Conservation (phyloP, 2,888 invertebrate species). For the Trichogramma dendrolimi region DNA sequence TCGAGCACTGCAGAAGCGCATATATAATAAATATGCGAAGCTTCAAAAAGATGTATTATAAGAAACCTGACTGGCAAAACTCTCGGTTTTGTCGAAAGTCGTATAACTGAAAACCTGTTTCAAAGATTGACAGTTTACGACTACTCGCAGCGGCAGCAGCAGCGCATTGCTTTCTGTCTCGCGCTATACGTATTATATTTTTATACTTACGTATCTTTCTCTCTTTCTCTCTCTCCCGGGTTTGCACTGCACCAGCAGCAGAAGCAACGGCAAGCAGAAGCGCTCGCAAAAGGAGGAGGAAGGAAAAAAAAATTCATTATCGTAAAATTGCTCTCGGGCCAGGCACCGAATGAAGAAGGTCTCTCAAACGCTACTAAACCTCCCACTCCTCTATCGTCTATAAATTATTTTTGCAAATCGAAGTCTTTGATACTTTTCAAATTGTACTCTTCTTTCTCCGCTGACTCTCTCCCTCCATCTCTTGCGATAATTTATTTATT, state of each 20-base stretch:
- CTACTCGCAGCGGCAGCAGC: background rate
- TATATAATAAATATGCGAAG: no score
- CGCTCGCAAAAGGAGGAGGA: no score
- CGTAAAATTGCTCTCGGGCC: slow-evolving; percentile 28
- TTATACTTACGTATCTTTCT: slow-evolving; percentile 21
- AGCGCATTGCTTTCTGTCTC: no score
- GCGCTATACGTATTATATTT: no score
- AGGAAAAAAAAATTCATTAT: slow-evolving; percentile 29
- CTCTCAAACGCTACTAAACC: slow-evolving; percentile 7
- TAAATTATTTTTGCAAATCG: slow-evolving; percentile 31
- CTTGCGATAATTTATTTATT: no score
- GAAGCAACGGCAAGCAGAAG: no score
- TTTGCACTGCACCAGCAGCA: no score
- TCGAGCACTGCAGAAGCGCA: no score
- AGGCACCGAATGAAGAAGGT: slow-evolving; percentile 10
- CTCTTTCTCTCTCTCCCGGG: slow-evolving; percentile 2
- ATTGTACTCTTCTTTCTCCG: slow-evolving; percentile 23
- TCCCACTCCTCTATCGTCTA: slow-evolving; percentile 18
- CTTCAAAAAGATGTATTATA: no score
- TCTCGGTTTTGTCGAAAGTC: slow-evolving; percentile 30
- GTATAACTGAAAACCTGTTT: slow-evolving; percentile 31
- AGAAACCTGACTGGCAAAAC: slow-evolving; percentile 3
- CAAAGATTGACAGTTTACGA: slow-evolving; percentile 31
- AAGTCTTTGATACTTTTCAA: slow-evolving; percentile 31
- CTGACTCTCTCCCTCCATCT: background rate